Base-by-base conservation (phyloP, 2,113 vertebrate species). In the Oncorhynchus gorbuscha region DNA sequence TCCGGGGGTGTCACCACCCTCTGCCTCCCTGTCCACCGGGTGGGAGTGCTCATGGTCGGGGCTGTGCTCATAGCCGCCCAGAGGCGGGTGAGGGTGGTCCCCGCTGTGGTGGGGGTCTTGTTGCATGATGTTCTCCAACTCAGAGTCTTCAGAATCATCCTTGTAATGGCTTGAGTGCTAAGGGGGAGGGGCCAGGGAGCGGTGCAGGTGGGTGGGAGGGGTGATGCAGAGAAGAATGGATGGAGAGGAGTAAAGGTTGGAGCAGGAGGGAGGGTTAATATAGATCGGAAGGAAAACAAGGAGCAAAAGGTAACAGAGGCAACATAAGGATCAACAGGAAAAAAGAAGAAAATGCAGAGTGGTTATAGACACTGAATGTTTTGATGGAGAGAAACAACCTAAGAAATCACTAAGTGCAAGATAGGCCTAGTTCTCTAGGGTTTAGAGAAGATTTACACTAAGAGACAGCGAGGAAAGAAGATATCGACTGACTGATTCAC, bases 71-170 rank as follows among this genome's bases (percentile, higher is more conserved):
- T 45, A 55, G 72, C 79, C 79, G 0, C 77, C 79, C 62, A 28
- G 73, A 62, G 22, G 26, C 14, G 20, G 89, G 22, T 79, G 75
- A 0, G 78, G 69, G 8, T 81, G 80, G n/a, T 79, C 85, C 69
- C 79, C 81, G 51, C 79, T 81, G 71, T 83, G 32, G 81, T 92
- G 90, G 0, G 93, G 93, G 66, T 95, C 95, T 77, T 90, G 93
- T 90, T 90, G 93, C 91, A 97, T 92, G 79, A 99, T 93, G 81
- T 93, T 94, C 86, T 94, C 95, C 92, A 99, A 90, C 88, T 97
- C 97, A 3, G 95, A 94, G 79, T 97, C 96, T 28, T 98, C 96
- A 22, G 59, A 62, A n/a, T 62, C 59, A 2, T 62, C 59, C n/a
- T 24, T 62, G 0, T 94, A 94, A 71, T 95, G 95, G 83, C 86